Percentiles rank a stretch among this genome's conserved stretches.
These are phyloP conservation scores for Hycleus phaleratus DNA, from an alignment of 1,140 invertebrate species.

Conservation along the genomic window DNA sequence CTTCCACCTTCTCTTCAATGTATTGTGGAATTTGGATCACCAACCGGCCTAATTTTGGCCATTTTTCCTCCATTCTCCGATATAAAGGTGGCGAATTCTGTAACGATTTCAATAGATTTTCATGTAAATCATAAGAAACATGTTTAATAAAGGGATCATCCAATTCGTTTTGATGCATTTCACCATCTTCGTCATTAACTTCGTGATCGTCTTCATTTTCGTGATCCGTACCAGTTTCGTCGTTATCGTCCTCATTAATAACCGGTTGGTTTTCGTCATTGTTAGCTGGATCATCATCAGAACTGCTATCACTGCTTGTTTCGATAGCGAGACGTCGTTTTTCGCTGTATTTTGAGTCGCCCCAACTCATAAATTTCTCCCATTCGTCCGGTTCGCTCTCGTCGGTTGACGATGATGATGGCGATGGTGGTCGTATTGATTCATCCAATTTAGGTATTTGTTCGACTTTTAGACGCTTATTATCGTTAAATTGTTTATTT, in stretches of 20 bases:
- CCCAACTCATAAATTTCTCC: slow-evolving; percentile 19
- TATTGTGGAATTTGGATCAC: slow-evolving; percentile 51
- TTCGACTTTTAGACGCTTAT: slow-evolving; percentile 16
- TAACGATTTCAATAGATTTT: slow-evolving; percentile 49
- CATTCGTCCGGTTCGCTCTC: slow-evolving; percentile 31
- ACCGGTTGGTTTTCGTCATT: slow-evolving; percentile 25
- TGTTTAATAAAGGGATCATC: slow-evolving; percentile 60
- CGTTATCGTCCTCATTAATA: slow-evolving; percentile 27
- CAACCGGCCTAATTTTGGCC: slow-evolving; percentile 53
- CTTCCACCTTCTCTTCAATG: slow-evolving; percentile 29
- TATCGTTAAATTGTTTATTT: background rate
- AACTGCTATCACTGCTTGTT: slow-evolving; percentile 26
- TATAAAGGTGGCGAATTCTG: slow-evolving; percentile 41
- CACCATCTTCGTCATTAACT: slow-evolving; percentile 32
- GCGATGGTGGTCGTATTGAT: background rate
- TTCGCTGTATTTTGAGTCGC: no score
- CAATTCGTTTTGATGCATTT: slow-evolving; percentile 30
- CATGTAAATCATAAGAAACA: slow-evolving; percentile 53
- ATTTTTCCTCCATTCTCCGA: slow-evolving; percentile 41
- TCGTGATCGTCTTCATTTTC: slow-evolving; percentile 30
- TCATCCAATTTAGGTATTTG: background rate
- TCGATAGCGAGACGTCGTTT: slow-evolving; percentile 24
- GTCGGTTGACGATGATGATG: slow-evolving; percentile 15
- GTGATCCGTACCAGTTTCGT: slow-evolving; percentile 31
- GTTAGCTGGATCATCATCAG: slow-evolving; percentile 19